Percentiles rank a stretch among this genome's conserved stretches.
Evolutionary conservation across 2,113 vertebrate species (phyloP).

Genomic region (Grallaria varia): DNA sequence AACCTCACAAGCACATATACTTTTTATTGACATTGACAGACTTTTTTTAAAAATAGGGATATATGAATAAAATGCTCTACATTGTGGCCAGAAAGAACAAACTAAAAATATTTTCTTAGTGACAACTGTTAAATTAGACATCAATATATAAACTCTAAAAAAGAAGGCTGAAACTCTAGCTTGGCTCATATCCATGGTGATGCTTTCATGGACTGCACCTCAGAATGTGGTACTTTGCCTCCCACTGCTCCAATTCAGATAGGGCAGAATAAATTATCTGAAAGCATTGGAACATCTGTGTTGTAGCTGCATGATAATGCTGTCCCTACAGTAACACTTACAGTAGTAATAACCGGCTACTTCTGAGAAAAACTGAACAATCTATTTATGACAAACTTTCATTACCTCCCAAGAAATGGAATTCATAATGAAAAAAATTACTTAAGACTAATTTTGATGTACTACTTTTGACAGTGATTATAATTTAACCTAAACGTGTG

Average conservation of each 20-base stretch:
- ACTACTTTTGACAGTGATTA: neutral
- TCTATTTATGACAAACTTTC: neutral
- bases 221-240: neutral
- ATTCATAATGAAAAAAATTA: neutral
- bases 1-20: neutral
- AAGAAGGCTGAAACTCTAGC: neutral
- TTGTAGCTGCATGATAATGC: neutral
- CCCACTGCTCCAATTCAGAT: neutral
- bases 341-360: neutral
- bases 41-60: neutral
- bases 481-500: neutral
- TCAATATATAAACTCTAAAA: neutral
- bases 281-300: neutral
- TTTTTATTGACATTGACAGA: slow-evolving; percentile 3
- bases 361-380: neutral
- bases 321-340: neutral
- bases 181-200: neutral
- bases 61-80: slow-evolving; percentile 27
- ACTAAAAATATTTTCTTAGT: neutral
- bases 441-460: neutral
- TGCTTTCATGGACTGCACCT: neutral
- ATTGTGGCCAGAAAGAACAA: slow-evolving; percentile 17
- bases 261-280: neutral
- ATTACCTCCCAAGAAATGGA: neutral
- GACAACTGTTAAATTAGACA: slow-evolving; percentile 37